phyloP scores from a whole-genome alignment of 1,140 invertebrate species.

The Venustaconcha ellipsiformis region DNA sequence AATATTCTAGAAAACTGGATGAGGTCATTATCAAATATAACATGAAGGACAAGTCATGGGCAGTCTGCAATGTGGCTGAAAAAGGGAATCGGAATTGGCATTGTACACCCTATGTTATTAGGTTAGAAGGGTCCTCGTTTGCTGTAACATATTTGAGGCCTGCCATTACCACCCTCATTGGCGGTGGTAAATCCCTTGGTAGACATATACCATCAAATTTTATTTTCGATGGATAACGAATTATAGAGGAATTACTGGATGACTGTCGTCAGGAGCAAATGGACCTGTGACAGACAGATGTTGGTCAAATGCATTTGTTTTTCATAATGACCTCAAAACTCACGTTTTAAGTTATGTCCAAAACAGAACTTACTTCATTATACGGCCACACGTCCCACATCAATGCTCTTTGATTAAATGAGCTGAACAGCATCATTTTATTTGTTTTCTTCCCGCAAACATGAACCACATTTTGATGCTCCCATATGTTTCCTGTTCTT shows the following conservation, averaged over 20 bases:
- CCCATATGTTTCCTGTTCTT: no score
- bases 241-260: not conserved
- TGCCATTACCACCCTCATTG: not conserved
- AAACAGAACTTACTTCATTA: not conserved
- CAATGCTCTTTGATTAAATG: not conserved
- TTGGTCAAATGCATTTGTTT: conserved; percentile 3
- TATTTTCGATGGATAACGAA: conserved; percentile 7
- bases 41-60: conserved; percentile 11
- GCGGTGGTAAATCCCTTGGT: not conserved
- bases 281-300: not conserved
- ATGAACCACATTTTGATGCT: no score
- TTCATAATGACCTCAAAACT: not conserved
- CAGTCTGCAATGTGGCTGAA: conserved; percentile 12
- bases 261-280: not conserved
- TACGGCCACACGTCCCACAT: not conserved
- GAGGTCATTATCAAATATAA: not conserved
- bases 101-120: not conserved
- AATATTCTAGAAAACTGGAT: conserved; percentile 6
- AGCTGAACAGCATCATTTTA: no score
- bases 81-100: conserved; percentile 7
- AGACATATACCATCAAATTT: conserved; percentile 12
- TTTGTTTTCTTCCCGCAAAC: no score
- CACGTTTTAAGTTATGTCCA: conserved; percentile 2
- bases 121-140: not conserved
- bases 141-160: conserved; percentile 5